phyloP scores from a whole-genome alignment of 2,888 invertebrate genomes.

The Tanytarsus gracilentus region DNA sequence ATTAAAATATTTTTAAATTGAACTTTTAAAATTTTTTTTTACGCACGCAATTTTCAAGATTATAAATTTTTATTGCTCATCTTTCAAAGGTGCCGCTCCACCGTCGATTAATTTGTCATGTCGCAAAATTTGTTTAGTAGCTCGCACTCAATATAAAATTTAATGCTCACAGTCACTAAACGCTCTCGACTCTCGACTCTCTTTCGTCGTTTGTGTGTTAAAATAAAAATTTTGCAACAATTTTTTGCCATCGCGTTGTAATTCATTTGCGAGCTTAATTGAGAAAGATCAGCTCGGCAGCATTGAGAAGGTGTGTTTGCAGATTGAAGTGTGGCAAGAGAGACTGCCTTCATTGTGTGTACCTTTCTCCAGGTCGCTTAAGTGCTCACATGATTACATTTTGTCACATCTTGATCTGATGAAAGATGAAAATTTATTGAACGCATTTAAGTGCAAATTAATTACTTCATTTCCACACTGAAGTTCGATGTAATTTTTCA shows the following conservation, averaged over 20 bases:
- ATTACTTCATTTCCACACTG: no score
- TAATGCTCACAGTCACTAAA: no score
- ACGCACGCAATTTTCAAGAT: no score
- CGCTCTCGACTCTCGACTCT: no score
- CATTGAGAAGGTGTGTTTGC: slow-evolving; percentile 5
- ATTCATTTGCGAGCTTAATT: slow-evolving; percentile 8
- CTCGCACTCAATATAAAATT: no score
- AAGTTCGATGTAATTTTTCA: no score
- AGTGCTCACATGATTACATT: background rate
- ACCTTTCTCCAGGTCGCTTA: background rate
- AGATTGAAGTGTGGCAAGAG: background rate
- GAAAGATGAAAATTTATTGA: background rate
- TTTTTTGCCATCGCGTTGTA: background rate
- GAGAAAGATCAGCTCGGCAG: slow-evolving; percentile 13
- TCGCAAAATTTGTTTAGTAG: background rate
- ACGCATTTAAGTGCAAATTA: slow-evolving; percentile 9
- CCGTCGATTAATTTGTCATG: slow-evolving; percentile 4
- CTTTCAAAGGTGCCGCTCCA: background rate
- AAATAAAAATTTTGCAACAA: background rate
- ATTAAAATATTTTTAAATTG: no score
- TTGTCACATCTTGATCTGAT: background rate
- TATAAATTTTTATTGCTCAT: no score
- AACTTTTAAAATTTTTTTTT: no score
- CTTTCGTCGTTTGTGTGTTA: background rate
- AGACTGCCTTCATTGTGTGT: background rate